Base-by-base conservation (phyloP, 2,888 invertebrate species). In the Pomacea canaliculata region DNA sequence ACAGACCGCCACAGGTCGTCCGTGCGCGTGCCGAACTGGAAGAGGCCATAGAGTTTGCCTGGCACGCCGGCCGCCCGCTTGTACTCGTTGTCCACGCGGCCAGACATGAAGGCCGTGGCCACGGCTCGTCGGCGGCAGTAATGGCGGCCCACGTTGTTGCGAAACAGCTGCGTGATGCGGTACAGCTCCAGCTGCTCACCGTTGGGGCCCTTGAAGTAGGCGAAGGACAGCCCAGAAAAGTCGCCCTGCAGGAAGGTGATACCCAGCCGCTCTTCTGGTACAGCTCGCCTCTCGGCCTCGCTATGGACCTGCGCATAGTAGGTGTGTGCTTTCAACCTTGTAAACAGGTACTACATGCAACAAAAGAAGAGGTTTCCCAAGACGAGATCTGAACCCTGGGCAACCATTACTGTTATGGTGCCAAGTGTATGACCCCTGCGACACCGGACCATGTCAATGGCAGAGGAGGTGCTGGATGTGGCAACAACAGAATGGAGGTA, bases 161-260 rank as follows among this genome's bases (percentile, higher is more conserved):
- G 62, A 8, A 63, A 56, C 63, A 62, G 63, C 46, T 71, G 60
- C 5, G 23, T 49, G 16, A 70, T 56, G 70, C 70, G 70, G 70
- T 70, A 70, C 59, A 70, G 70, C 60, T 70, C 70, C 23, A 74
- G 37, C 62, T 74, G 74, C 27, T 74, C 74, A 13, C 74, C 74
- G 13, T 49, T 16, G 10, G 74, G 74, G 9, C 74, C 74, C 48
- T 74, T 74, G 70, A 70, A 70, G 70, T 70, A 70, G 60, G 70
- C 56, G 59, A 59, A 70, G 7, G 70, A 59, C 37, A 70, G 60
- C 19, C 70, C 70, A 7, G 70, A 51, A 23, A 70, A 70, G 59
- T 70, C 60, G 7, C 70, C 70, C 10, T 48, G 27, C 13, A n/a
- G 23, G 59, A 70, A 70, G 3, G 70, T 70, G 51, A 70, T 23